phyloP scores from a whole-genome alignment of 2,113 vertebrate species.

The Hystrix brachyura region DNA sequence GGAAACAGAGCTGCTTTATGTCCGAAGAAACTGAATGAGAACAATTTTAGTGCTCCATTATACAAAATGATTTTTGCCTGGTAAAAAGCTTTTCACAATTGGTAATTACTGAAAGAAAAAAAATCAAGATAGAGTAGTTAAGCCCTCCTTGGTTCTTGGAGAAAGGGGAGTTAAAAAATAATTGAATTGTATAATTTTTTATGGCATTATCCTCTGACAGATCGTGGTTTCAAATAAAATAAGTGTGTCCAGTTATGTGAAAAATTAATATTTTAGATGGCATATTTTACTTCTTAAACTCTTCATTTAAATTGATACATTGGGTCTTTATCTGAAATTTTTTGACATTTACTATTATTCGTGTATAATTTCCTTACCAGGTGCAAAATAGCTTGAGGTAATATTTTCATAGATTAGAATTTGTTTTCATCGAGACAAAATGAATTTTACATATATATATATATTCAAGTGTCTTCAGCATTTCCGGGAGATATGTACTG shows the following conservation, averaged over 20 bases:
- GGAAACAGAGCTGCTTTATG: conserved; percentile 13
- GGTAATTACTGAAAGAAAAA: conserved; percentile 52
- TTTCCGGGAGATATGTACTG: neutral
- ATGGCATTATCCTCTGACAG: conserved; percentile 31
- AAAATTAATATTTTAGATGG: conserved; percentile 65
- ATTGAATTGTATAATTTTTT: conserved; percentile 64
- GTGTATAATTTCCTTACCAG: conserved; percentile 62
- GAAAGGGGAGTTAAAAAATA: conserved; percentile 30
- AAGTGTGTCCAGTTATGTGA: conserved; percentile 15
- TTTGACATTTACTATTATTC: conserved; percentile 69
- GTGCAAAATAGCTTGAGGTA: conserved; percentile 66
- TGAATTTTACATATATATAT: conserved; percentile 69
- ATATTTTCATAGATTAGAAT: conserved; percentile 76
- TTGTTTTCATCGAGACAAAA: conserved; percentile 74
- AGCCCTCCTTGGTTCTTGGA: neutral
- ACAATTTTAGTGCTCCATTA: neutral
- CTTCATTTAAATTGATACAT: conserved; percentile 23
- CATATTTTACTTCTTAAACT: conserved; percentile 55
- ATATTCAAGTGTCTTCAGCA: conserved; percentile 66
- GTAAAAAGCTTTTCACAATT: conserved; percentile 59
- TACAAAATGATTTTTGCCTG: conserved; percentile 59
- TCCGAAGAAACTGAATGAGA: conserved; percentile 43
- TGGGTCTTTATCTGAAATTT: conserved; percentile 73
- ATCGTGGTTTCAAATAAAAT: conserved; percentile 64
- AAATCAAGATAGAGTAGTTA: conserved; percentile 44